These are phyloP conservation scores for Mallotus villosus DNA, from an alignment of 2,797 vertebrate species.

Conservation along the genomic window DNA sequence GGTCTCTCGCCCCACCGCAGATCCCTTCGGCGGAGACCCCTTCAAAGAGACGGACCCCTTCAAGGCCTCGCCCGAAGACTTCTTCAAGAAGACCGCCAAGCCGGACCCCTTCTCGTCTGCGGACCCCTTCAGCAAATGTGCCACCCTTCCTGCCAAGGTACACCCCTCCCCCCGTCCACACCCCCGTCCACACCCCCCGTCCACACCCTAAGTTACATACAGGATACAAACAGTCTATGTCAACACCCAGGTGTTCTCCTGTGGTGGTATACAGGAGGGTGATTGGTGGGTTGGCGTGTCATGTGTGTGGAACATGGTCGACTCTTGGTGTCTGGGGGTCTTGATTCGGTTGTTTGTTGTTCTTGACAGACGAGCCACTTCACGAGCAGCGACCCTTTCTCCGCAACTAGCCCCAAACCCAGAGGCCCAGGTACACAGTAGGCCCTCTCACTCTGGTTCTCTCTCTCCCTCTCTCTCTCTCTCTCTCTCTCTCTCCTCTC, in stretches of 20 bases:
- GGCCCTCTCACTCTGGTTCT: background rate
- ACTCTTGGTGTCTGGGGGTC: background rate
- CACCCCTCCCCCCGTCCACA: too few species aligned
- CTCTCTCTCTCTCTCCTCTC: background rate
- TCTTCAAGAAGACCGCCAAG: constrained; percentile 90
- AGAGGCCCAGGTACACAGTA: constrained; percentile 85
- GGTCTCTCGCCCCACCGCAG: constrained; percentile 46
- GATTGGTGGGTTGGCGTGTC: too few species aligned
- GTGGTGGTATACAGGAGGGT: too few species aligned
- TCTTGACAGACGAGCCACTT: constrained; percentile 82
- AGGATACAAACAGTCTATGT: too few species aligned
- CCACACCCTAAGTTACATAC: too few species aligned
- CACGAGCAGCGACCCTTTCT: constrained; percentile 87
- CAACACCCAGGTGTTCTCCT: too few species aligned
- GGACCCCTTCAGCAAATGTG: constrained; percentile 88
- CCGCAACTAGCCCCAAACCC: constrained; percentile 80
- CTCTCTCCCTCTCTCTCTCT: background rate
- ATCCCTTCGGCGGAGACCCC: constrained; percentile 86
- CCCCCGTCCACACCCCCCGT: too few species aligned
- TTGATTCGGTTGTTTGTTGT: constrained; percentile 20
- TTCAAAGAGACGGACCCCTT: constrained; percentile 82
- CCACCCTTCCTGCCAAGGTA: constrained; percentile 87
- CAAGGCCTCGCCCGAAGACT: constrained; percentile 84
- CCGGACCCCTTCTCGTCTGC: constrained; percentile 85
- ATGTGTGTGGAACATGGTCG: background rate